phyloP scores from a whole-genome alignment of 2,113 vertebrate genomes.

The Macrotis lagotis region DNA sequence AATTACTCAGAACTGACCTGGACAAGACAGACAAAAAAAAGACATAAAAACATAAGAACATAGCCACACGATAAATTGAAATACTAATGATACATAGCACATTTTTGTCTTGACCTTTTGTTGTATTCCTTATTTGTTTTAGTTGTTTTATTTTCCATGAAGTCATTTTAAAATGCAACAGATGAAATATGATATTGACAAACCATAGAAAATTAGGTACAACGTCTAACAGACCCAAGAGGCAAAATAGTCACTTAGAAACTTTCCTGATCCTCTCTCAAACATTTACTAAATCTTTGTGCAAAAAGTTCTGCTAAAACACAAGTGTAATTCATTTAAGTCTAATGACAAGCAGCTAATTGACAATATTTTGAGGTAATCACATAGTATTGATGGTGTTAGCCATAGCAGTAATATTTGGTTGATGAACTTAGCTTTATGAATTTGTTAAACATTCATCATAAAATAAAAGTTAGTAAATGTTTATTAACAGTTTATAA shows the following conservation, averaged over 20 bases:
- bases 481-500: conserved; percentile 40
- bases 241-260: conserved; percentile 54
- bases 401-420: conserved; percentile 61
- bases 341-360: conserved; percentile 71
- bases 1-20: too few species aligned
- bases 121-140: not conserved
- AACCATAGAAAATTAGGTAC: conserved; percentile 77
- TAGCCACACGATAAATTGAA: not conserved
- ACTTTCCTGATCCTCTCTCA: conserved; percentile 62
- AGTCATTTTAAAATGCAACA: conserved; percentile 76
- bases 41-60: not conserved
- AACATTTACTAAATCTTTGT: conserved; percentile 31
- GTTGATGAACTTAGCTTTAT: conserved; percentile 51
- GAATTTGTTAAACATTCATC: not conserved
- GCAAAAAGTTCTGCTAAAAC: conserved; percentile 54
- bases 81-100: conserved; percentile 23
- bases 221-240: conserved; percentile 60
- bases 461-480: not conserved
- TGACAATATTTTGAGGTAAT: conserved; percentile 62
- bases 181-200: conserved; percentile 73
- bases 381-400: conserved; percentile 39
- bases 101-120: not conserved
- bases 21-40: not conserved
- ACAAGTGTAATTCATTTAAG: conserved; percentile 68
- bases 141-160: conserved; percentile 31